Evolutionary conservation across 2,888 invertebrate species (phyloP).

Genomic region (Embidobia sp.): DNA sequence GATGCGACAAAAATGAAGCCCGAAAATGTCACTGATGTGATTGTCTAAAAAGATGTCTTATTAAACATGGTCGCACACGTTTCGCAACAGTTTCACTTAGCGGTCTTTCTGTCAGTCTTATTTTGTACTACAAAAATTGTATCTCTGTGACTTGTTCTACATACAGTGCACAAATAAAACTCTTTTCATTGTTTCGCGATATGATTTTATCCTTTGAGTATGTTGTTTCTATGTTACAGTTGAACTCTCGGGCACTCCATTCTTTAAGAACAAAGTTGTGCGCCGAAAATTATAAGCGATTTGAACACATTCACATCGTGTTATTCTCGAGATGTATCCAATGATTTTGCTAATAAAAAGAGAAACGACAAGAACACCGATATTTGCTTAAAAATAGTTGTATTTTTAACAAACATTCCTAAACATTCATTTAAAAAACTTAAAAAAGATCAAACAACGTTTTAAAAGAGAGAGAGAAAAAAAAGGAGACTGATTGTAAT

Average conservation of each 20-base stretch:
- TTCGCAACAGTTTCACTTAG: conserved; percentile 30
- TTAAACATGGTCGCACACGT: conserved; percentile 18
- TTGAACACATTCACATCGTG: conserved; percentile 55
- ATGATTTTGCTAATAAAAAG: conserved; percentile 12
- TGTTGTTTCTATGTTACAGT: conserved; percentile 27
- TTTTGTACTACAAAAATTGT: conserved; percentile 67
- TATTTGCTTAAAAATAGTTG: too few relatives aligned
- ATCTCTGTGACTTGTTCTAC: conserved; percentile 19
- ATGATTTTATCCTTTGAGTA: conserved; percentile 55
- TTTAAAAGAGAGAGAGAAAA: too few relatives aligned
- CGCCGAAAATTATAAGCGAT: conserved; percentile 6
- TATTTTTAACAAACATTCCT: too few relatives aligned
- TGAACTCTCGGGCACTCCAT: conserved; percentile 1
- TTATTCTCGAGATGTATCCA: conserved; percentile 8
- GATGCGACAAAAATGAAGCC: background rate
- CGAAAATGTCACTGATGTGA: conserved; percentile 15
- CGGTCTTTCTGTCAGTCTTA: conserved; percentile 71
- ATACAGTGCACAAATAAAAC: conserved; percentile 6
- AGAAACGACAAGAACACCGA: conserved; percentile 8
- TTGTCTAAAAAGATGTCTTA: conserved; percentile 31
- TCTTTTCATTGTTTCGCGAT: conserved; percentile 32
- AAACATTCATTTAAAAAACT: too few relatives aligned
- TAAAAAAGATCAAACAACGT: too few relatives aligned
- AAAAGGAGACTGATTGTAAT: too few relatives aligned
- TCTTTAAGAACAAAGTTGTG: conserved; percentile 4